Conservation (phyloP, 2,113 vertebrate genomes). For the Apteryx mantelli region DNA sequence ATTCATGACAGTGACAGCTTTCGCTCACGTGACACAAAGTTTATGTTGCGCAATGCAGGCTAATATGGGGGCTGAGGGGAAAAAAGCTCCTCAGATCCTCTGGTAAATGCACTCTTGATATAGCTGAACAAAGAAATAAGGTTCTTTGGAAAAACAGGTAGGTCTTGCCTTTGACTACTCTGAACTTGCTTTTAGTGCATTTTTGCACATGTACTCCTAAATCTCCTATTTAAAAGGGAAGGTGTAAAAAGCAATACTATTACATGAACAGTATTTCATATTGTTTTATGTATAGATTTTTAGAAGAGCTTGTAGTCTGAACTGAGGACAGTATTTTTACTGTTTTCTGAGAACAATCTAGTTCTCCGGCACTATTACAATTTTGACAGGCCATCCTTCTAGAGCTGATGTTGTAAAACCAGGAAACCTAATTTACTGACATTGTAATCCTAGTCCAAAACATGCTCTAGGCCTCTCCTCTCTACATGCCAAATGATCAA, state of each 20-base stretch:
- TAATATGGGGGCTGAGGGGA: neutral
- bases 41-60: neutral
- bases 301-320: neutral
- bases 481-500: neutral
- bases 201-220: neutral
- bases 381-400: neutral
- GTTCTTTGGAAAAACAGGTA: neutral
- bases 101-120: neutral
- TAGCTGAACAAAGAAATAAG: neutral
- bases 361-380: neutral
- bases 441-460: neutral
- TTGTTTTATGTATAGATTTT: neutral
- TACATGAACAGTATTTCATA: neutral
- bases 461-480: neutral
- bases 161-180: neutral
- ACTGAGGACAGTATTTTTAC: neutral
- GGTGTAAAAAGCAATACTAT: neutral
- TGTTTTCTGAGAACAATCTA: neutral
- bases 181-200: neutral
- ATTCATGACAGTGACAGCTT: accelerated
- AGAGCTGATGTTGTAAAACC: neutral
- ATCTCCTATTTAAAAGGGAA: neutral
- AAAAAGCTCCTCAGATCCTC: neutral
- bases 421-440: neutral
- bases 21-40: neutral